A percentile compares a stretch with the other conserved stretches of the same genome.
phyloP scores from a whole-genome alignment of 2,888 invertebrate species.

The Eulithis prunata region DNA sequence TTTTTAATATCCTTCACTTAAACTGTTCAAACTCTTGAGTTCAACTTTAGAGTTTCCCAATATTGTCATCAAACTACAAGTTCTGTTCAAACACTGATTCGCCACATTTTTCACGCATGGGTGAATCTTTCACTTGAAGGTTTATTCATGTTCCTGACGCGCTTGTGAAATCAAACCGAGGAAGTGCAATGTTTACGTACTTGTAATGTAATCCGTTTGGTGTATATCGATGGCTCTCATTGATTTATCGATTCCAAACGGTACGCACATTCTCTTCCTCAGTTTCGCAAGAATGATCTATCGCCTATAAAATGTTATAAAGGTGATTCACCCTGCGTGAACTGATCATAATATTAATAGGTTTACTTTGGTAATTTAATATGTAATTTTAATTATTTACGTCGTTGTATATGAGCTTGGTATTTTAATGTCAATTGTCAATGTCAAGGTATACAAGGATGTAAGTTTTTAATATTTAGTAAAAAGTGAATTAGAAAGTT shows the following conservation, averaged over 20 bases:
- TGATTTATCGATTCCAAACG: conserved; percentile 66
- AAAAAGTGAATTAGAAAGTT: no score
- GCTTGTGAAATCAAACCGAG: conserved; percentile 25
- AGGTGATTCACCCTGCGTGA: conserved; percentile 52
- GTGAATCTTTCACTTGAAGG: not conserved
- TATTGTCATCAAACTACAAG: no score
- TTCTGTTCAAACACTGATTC: no score
- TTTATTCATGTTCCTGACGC: conserved; percentile 1
- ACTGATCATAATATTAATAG: conserved; percentile 33
- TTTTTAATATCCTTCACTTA: not conserved
- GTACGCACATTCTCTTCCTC: conserved; percentile 62
- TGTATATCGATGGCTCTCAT: conserved; percentile 62
- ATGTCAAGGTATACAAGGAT: no score
- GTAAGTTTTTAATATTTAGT: no score
- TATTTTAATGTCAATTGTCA: no score
- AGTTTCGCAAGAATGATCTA: conserved; percentile 64
- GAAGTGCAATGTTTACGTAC: conserved; percentile 35
- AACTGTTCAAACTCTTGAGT: no score
- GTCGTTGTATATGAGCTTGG: no score
- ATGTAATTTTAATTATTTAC: no score
- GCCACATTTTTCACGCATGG: no score
- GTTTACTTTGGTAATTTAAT: conserved; percentile 17
- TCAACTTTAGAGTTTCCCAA: no score
- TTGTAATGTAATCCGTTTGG: conserved; percentile 63
- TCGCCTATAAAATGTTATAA: conserved; percentile 54